Conservation (phyloP, 2,797 vertebrate genomes). For the Graptemys geographica region DNA sequence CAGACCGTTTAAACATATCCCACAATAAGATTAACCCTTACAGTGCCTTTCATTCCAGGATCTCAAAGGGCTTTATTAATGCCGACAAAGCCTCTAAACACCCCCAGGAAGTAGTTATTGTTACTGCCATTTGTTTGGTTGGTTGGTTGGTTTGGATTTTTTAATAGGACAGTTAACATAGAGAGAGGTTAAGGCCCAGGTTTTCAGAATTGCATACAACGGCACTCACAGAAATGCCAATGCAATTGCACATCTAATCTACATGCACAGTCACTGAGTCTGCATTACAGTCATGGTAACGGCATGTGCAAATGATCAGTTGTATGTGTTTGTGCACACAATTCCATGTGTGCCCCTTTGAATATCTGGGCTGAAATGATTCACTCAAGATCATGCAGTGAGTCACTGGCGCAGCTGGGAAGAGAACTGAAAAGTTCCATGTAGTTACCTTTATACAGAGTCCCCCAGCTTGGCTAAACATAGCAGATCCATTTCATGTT, state of each 20-base stretch:
- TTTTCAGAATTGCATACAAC: background rate
- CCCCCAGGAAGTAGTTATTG: constrained; percentile 40
- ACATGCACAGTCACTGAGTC: background rate
- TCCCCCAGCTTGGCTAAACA: background rate
- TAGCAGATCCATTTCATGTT: background rate
- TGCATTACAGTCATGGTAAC: background rate
- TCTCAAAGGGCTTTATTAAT: constrained; percentile 28
- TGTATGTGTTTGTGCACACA: background rate
- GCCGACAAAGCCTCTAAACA: constrained; percentile 29
- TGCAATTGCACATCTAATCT: background rate
- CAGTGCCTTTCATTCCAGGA: background rate
- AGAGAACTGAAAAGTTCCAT: background rate
- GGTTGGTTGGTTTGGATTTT: constrained; percentile 15
- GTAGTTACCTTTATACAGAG: background rate
- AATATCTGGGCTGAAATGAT: background rate
- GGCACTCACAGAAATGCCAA: background rate
- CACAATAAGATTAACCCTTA: background rate
- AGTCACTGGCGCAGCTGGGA: accelerated
- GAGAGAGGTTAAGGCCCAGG: background rate
- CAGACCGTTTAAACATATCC: background rate
- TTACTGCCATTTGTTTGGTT: background rate
- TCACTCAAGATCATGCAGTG: accelerated
- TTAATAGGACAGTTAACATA: background rate
- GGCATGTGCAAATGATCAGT: background rate
- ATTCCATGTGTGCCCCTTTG: background rate